phyloP scores from a whole-genome alignment of 1,140 invertebrate species.

The Drosophila pruinosa region DNA sequence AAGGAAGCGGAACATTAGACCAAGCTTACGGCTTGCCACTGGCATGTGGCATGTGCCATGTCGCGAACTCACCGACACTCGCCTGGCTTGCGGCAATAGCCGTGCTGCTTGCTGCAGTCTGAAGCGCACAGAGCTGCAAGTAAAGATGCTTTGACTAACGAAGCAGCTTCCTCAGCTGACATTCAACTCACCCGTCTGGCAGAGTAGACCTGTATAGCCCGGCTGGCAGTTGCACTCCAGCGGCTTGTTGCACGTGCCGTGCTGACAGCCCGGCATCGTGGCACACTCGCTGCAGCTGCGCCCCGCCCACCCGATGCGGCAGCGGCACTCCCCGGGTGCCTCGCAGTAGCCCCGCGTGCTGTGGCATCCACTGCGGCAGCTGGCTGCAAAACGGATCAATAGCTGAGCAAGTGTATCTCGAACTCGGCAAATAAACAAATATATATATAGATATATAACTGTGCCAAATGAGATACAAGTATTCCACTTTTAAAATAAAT shows the following conservation, averaged over 20 bases:
- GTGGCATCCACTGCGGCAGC: constrained; percentile 91
- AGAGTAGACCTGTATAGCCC: constrained; percentile 94
- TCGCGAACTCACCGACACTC: constrained; percentile 83
- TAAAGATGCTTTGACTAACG: background rate
- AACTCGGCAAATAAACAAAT: too few relatives aligned
- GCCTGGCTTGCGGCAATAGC: constrained; percentile 92
- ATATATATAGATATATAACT: too few relatives aligned
- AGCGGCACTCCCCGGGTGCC: constrained; percentile 90
- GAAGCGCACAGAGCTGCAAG: constrained; percentile 90
- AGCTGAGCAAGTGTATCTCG: too few relatives aligned
- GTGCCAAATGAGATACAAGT: background rate
- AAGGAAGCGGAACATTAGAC: background rate
- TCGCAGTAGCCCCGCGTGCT: constrained; percentile 92
- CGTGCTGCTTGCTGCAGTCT: constrained; percentile 92
- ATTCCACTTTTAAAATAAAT: too few relatives aligned
- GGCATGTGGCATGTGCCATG: background rate
- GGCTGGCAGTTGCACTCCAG: constrained; percentile 93
- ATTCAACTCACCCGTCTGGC: constrained; percentile 89
- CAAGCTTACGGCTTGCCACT: too few relatives aligned
- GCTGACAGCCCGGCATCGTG: constrained; percentile 90
- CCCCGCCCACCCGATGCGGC: constrained; percentile 92
- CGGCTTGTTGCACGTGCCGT: constrained; percentile 91
- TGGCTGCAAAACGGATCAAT: too few relatives aligned
- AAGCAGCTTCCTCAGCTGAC: background rate
- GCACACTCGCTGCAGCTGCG: constrained; percentile 91